Evolutionary conservation across 2,113 vertebrate genomes (phyloP), one percentile per base, ranked within the genome.

Genomic region (Ellobius talpinus): DNA sequence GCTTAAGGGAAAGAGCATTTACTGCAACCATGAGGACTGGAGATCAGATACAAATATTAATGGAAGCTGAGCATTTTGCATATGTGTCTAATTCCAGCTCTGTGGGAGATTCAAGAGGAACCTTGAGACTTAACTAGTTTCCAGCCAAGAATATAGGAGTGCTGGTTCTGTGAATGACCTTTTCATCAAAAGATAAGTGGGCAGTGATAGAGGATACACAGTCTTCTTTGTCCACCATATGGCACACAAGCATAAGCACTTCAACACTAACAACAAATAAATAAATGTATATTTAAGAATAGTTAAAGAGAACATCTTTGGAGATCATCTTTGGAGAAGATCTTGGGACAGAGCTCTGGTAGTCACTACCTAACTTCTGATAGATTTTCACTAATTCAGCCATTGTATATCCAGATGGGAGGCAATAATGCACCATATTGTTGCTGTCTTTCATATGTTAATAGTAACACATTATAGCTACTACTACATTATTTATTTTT

Each of bases 401-500:
- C 39, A 87, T 10, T 72, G 55, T 92, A 96, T 52, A 24, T 78
- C 77, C 63, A 95, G 36, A 74, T 89, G 47, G 63, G 76, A 45
- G 87, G 23, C 88, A 89, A 87, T 89, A 87, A 96, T 65, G 58
- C 4, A 84, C 33, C 58, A 78, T 65, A 86, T 73, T 93, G 63
- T 73, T 95, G 23, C n/a, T 94, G 17, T 81, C 47, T 82, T 89
- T 93, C 89, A 74, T 73, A 33, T 79, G 68, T 1, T 36, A 95
- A 87, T 65, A 95, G 91, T 84, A 87, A 86, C 61, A 96, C 58
- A 89, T 42, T 82, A 9, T 12, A 63, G 58, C 33, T 77, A 47
- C n/a, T 95, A 65, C 5, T 70, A 65, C 73, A 55, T 89, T 84
- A 65, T 81, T 96, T 68, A 86, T 87, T 92, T 92, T 89, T 94